Percentiles rank a stretch among this genome's conserved stretches.
Evolutionary conservation across 2,113 vertebrate species (phyloP).

Genomic region (Brachionichthys hirsutus): DNA sequence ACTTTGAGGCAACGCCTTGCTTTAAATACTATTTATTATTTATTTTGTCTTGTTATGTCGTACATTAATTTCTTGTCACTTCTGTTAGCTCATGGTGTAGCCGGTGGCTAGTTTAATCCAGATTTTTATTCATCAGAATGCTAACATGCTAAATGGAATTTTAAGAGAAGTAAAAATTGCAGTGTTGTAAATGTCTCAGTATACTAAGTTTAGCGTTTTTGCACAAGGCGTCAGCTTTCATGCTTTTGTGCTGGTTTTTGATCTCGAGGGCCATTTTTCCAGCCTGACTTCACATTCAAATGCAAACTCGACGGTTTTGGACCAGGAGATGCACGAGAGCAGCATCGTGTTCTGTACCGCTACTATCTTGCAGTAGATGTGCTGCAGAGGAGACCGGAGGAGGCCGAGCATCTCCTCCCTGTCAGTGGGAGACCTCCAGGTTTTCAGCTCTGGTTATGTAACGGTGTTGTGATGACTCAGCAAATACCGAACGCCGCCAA

Average conservation of each 20-base stretch:
- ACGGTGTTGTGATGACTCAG: constrained; percentile 53
- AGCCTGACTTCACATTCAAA: constrained; percentile 24
- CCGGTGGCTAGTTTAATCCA: no score
- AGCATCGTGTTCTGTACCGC: neutral
- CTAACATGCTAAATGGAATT: no score
- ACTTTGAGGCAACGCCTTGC: no score
- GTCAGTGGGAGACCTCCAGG: constrained; percentile 38
- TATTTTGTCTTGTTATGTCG: no score
- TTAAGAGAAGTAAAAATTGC: no score
- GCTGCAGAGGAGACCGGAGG: constrained; percentile 25
- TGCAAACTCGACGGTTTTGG: constrained; percentile 16
- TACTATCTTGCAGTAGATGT: neutral
- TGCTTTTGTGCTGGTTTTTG: neutral
- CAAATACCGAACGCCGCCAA: constrained; percentile 43
- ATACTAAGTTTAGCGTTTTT: no score
- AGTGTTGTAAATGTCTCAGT: no score
- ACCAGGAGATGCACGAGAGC: constrained; percentile 2
- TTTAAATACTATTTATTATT: no score
- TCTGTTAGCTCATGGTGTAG: no score
- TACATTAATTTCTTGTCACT: no score
- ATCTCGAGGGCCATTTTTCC: constrained; percentile 21
- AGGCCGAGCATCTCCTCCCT: constrained; percentile 31
- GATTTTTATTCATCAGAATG: no score
- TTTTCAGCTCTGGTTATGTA: constrained; percentile 61
- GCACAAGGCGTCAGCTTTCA: neutral